Evolutionary conservation across 2,888 invertebrate genomes (phyloP), one percentile per base, ranked within the genome.

Genomic region (Cataglyphis cursor): DNA sequence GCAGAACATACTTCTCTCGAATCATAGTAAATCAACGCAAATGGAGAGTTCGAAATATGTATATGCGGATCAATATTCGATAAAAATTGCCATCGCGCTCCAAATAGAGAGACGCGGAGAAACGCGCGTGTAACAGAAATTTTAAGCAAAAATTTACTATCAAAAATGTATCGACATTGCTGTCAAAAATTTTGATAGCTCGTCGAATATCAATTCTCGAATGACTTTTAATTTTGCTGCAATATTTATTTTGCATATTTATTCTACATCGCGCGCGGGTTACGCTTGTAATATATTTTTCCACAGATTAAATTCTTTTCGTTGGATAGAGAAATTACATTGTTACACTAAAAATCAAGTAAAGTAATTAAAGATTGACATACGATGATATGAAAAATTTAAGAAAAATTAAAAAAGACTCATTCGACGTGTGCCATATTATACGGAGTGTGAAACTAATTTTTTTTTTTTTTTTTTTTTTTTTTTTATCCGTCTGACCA

Each of bases 1-100:
- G 24, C 59, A 48, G 21, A 44, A 35, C n/a, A 15, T 44, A 21
- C 10, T 31, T 54, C 57, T 44, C 41, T 31, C 10, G 24, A 70
- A 70, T 70, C 61, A 15, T 24, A 70, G 28, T 57, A 41, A 80
- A 80, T 80, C 70, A 70, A 21, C 12, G 44, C 44, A 78, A 80
- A 80, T 54, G 57, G 70, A 70, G 59, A 78, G 31, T 10, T 24
- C n/a, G 57, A n/a, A 31, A 10, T 66, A 31, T 41, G n/a, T 21
- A 41, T 12, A 35, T 31, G 59, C 31, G 78, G 44, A 70, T 65
- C 70, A 24, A 12, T 44, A 70, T 61, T 78, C 59, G 24, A 80
- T 70, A 70, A 80, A 78, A 80, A 80, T 70, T 70, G 57, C 21
- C 41, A 78, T 78, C 24, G 18, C 44, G 10, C 41, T 59, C 5